Evolutionary conservation across 2,888 invertebrate species (phyloP).

Genomic region (Pollenia griseotomentosa): DNA sequence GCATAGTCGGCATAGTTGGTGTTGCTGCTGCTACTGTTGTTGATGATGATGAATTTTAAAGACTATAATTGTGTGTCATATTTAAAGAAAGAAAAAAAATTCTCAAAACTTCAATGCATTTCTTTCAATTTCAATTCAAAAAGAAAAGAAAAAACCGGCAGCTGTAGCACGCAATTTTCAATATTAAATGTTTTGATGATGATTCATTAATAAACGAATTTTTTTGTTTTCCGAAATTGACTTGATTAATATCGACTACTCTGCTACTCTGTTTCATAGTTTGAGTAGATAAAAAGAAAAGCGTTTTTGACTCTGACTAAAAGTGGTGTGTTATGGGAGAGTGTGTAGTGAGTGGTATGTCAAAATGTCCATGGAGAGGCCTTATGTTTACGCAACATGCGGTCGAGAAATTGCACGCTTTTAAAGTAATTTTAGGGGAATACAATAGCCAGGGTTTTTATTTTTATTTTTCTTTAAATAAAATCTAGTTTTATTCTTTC

Average conservation of each 20-base stretch:
- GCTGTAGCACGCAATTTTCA: slow-evolving; percentile 68
- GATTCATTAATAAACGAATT: slow-evolving; percentile 64
- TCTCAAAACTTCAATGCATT: slow-evolving; percentile 45
- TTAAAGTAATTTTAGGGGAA: background rate
- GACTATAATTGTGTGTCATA: slow-evolving; percentile 69
- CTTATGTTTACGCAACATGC: slow-evolving; percentile 68
- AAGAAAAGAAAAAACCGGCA: slow-evolving; percentile 43
- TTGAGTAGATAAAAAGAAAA: background rate
- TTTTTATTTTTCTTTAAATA: background rate
- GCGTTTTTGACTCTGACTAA: slow-evolving; percentile 7
- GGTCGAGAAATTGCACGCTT: slow-evolving; percentile 41
- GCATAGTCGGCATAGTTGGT: slow-evolving; percentile 9
- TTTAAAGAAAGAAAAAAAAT: slow-evolving; percentile 41
- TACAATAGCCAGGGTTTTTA: background rate
- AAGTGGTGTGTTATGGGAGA: background rate
- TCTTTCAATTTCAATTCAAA: slow-evolving; percentile 20
- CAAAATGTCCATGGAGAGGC: slow-evolving; percentile 25
- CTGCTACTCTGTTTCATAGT: background rate
- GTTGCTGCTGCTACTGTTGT: background rate
- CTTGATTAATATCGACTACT: too few species aligned
- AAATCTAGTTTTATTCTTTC: background rate
- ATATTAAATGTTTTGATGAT: slow-evolving; percentile 58
- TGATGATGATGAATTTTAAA: slow-evolving; percentile 68
- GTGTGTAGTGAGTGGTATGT: slow-evolving; percentile 27
- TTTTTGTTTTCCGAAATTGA: slow-evolving; percentile 8